These are phyloP conservation scores for Manis pentadactyla DNA, from an alignment of 2,797 vertebrate species.

Conservation along the genomic window DNA sequence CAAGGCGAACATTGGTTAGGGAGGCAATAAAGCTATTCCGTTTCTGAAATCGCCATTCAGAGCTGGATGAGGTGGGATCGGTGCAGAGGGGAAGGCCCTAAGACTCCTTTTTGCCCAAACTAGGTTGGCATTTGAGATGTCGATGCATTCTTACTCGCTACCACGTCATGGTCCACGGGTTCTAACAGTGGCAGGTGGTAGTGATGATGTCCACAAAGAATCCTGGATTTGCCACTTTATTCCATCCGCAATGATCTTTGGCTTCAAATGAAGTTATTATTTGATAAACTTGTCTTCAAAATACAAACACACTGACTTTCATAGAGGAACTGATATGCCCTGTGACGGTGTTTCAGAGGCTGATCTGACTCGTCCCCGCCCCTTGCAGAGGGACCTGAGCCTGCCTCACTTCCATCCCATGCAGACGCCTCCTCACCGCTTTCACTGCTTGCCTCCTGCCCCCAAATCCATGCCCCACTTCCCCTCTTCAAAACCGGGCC, in stretches of 20 bases:
- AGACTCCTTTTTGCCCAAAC: neutral
- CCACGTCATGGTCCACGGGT: neutral
- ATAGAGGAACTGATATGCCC: neutral
- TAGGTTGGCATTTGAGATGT: neutral
- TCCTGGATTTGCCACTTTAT: neutral
- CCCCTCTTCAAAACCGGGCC: neutral
- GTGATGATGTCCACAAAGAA: neutral
- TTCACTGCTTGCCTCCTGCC: neutral
- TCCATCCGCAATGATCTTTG: neutral
- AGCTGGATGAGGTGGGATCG: neutral
- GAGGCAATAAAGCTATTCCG: neutral
- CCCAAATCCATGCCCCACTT: neutral
- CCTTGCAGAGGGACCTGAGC: neutral
- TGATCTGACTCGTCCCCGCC: neutral
- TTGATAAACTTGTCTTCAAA: neutral
- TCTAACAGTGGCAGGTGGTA: neutral
- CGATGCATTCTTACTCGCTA: neutral
- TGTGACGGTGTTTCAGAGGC: neutral
- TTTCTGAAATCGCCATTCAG: neutral
- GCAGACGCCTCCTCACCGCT: neutral
- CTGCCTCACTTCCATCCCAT: neutral
- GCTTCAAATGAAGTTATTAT: conserved; percentile 8
- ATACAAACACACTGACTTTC: neutral
- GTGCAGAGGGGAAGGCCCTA: neutral
- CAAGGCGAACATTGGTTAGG: neutral